A percentile compares a stretch with the other conserved stretches of the same genome.
These are phyloP conservation scores for Sitophilus oryzae DNA, from an alignment of 1,140 invertebrate genomes.

Conservation along the genomic window DNA sequence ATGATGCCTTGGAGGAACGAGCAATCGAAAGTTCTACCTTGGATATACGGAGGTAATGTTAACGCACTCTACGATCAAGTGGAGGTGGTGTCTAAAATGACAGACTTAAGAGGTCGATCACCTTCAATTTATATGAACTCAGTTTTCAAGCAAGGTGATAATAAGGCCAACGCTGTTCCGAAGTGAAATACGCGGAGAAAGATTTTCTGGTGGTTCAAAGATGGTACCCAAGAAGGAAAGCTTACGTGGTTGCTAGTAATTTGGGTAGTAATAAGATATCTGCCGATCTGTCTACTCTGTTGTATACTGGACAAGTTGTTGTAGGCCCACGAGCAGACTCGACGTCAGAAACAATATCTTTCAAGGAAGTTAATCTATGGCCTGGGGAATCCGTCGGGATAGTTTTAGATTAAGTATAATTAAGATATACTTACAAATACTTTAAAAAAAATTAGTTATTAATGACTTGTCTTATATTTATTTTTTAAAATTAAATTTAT, in stretches of 20 bases:
- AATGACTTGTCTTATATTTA: too few species aligned
- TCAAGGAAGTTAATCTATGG: slow-evolving; percentile 53
- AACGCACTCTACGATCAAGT: slow-evolving; percentile 46
- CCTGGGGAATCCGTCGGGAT: slow-evolving; percentile 44
- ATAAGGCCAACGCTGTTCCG: slow-evolving; percentile 58
- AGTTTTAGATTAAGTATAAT: slow-evolving; percentile 36
- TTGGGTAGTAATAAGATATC: slow-evolving; percentile 53
- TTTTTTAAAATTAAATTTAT: too few species aligned
- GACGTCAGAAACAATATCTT: slow-evolving; percentile 57
- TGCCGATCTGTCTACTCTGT: slow-evolving; percentile 64
- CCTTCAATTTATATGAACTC: slow-evolving; percentile 66
- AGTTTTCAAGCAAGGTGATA: slow-evolving; percentile 55
- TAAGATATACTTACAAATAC: too few species aligned
- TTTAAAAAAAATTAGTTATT: too few species aligned
- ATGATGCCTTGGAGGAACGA: slow-evolving; percentile 56
- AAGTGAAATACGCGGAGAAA: slow-evolving; percentile 55
- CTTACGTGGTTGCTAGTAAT: slow-evolving; percentile 67
- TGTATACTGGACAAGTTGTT: slow-evolving; percentile 68
- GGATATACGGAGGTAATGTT: slow-evolving; percentile 50
- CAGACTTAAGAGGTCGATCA: slow-evolving; percentile 51
- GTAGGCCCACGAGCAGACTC: slow-evolving; percentile 53
- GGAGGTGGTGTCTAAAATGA: slow-evolving; percentile 51
- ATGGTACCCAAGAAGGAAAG: slow-evolving; percentile 68
- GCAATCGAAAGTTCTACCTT: slow-evolving; percentile 47
- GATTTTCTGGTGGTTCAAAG: slow-evolving; percentile 66